These are phyloP conservation scores for Leptopilina drosophilae DNA, from an alignment of 2,888 invertebrate genomes.

Conservation along the genomic window DNA sequence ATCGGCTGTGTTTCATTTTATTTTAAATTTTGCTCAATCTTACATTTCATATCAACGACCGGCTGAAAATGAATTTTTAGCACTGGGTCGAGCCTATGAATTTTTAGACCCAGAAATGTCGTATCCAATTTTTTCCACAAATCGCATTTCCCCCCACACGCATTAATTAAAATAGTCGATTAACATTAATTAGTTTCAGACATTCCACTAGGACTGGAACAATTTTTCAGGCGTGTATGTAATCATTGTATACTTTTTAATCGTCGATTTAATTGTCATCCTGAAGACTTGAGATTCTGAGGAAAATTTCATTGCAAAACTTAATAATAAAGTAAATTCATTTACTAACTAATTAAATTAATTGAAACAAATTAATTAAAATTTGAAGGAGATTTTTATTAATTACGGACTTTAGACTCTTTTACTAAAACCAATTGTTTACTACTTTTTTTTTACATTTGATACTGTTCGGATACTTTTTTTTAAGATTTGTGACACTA, in stretches of 20 bases:
- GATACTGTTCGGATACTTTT: too few species aligned
- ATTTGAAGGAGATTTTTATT: too few species aligned
- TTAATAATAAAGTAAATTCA: too few species aligned
- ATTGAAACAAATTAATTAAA: too few species aligned
- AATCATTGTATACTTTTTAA: neutral
- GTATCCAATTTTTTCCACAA: constrained; percentile 44
- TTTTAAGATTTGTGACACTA: too few species aligned
- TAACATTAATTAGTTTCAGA: constrained; percentile 23
- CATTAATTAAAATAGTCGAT: constrained; percentile 42
- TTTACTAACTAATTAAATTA: too few species aligned
- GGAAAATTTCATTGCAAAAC: too few species aligned
- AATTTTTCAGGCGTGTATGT: constrained; percentile 1
- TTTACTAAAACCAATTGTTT: too few species aligned
- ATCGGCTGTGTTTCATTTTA: constrained; percentile 39
- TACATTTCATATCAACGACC: constrained; percentile 60
- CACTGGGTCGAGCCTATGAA: constrained; percentile 43
- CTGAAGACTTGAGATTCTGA: neutral
- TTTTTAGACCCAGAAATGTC: constrained; percentile 52
- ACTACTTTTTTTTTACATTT: too few species aligned
- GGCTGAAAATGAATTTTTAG: constrained; percentile 41
- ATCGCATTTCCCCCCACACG: constrained; percentile 36
- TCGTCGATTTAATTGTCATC: neutral
- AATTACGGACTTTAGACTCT: too few species aligned
- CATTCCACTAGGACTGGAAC: constrained; percentile 34
- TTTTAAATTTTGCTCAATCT: constrained; percentile 60